Base-by-base conservation (phyloP, 1,140 invertebrate genomes). In the Saccostrea echinata region DNA sequence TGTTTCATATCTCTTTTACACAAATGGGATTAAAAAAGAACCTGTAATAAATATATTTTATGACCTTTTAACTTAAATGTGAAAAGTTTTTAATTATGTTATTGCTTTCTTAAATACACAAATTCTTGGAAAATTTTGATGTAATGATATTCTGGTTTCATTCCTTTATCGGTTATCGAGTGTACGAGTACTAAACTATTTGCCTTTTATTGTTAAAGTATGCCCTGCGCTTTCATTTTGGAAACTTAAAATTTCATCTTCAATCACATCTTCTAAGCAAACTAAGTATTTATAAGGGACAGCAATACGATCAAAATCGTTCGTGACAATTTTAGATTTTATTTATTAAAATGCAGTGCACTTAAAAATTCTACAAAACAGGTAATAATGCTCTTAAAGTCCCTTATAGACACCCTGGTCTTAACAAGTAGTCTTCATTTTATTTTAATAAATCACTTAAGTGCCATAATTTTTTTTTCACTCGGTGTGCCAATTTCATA, bases 361-460 rank as follows among this genome's bases (percentile, higher is more conserved):
- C 68, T 76, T 76, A 27, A 76, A 76, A 76, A 76, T 76, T 76
- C 68, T 30, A 27, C 68, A 76, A 76, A 76, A 76, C 68, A 33
- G 68, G 33, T 76, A 76, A 76, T 76, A 76, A 30, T 33, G 27
- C 30, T 76, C 68, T 76, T 76, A 76, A 76, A 76, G 27, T 18
- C 68, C 27, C 27, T 27, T 12, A 16, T 76, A 27, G 68, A 76
- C 68, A 76, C 68, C 68, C 24, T 76, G 30, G 9, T 76, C 27
- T 76, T 35, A 76, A 30, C 27, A 76, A 30, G 24, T 33, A 30
- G 68, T 76, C 68, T 76, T 76, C 68, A 76, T 76, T 76, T 76
- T 33, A 76, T 76, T 33, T 76, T 33, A 76, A 76, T 76, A 76
- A 30, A 76, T 76, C 68, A 76, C 68, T 18, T 76, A 76, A 76